A percentile compares a stretch with the other conserved stretches of the same genome.
These are phyloP conservation scores for Ictidomys tridecemlineatus DNA, from an alignment of 2,113 vertebrate genomes.

Conservation along the genomic window DNA sequence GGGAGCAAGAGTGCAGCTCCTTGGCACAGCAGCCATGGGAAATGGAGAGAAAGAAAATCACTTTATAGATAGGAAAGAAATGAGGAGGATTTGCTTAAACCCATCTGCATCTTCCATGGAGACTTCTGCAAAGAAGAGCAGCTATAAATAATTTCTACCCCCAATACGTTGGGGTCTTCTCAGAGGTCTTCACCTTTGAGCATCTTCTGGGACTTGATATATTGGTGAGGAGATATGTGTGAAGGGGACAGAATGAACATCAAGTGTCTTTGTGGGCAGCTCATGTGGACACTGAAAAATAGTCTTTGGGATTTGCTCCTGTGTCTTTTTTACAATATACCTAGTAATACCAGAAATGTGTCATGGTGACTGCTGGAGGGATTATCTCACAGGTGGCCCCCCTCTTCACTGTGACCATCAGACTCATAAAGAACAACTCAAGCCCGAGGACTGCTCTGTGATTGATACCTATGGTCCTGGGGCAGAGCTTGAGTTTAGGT, in stretches of 20 bases:
- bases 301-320: background rate
- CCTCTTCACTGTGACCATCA: background rate
- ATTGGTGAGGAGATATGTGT: background rate
- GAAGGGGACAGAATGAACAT: background rate
- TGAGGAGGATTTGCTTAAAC: conserved; percentile 15
- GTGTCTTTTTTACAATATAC: background rate
- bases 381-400: background rate
- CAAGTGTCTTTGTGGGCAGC: background rate
- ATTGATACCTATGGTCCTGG: background rate
- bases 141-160: background rate
- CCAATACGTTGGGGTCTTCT: background rate
- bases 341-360: background rate
- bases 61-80: background rate
- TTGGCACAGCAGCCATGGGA: background rate
- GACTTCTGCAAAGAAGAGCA: conserved; percentile 7
- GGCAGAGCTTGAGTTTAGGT: background rate
- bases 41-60: background rate
- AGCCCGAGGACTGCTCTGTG: background rate
- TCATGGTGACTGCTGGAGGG: background rate
- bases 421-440: background rate
- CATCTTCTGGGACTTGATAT: background rate
- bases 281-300: background rate
- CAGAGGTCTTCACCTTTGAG: background rate
- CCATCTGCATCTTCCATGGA: background rate
- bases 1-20: background rate